Percentiles rank a stretch among this genome's conserved stretches.
These are phyloP conservation scores for Loripinus fragilis DNA, from an alignment of 2,888 invertebrate genomes.

Conservation along the genomic window DNA sequence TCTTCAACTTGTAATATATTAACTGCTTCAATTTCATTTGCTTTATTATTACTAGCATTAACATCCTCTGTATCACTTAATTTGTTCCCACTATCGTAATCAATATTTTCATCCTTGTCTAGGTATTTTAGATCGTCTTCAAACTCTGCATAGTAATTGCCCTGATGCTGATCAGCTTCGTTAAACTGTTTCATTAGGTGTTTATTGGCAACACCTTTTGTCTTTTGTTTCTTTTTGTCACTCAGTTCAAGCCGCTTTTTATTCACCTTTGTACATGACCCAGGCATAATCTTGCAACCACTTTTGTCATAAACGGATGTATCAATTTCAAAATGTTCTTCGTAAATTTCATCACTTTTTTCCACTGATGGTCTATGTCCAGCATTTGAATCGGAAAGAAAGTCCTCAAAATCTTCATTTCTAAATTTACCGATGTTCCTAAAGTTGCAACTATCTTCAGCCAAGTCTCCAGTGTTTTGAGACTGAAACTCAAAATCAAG, in stretches of 20 bases:
- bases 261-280: neutral
- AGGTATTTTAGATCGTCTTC: neutral
- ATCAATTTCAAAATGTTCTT: conserved; percentile 10
- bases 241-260: neutral
- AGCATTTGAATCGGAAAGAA: neutral
- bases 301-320: neutral
- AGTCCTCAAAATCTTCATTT: neutral
- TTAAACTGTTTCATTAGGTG: conserved; percentile 2
- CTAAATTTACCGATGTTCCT: neutral
- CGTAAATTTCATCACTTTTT: neutral
- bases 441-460: neutral
- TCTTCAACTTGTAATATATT: neutral
- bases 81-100: neutral
- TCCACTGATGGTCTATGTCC: neutral
- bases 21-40: neutral
- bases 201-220: conserved; percentile 11
- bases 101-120: neutral
- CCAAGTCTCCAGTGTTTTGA: neutral
- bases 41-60: neutral
- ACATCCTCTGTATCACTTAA: neutral
- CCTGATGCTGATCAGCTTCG: neutral
- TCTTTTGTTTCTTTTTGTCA: neutral
- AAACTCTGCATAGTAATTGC: neutral
- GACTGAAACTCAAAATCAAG: neutral
- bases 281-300: conserved; percentile 9